Evolutionary conservation across 1,140 invertebrate species (phyloP).

Genomic region (Dinoponera quadriceps): DNA sequence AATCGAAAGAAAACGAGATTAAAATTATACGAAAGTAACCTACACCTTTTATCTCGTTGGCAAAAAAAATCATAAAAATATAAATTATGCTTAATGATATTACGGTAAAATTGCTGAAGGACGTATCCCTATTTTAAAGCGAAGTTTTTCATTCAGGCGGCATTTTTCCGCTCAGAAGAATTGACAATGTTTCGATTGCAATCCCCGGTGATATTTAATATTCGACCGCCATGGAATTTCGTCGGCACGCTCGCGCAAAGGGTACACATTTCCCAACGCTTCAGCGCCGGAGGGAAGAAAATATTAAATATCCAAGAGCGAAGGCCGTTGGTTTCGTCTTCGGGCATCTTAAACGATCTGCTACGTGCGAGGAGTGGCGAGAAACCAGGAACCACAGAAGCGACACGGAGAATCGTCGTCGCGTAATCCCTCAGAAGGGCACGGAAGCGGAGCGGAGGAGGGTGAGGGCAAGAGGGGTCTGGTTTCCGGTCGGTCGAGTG

Average conservation of each 20-base stretch:
- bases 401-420: constrained; percentile 30
- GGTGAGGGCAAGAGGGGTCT: not conserved
- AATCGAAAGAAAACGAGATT: not conserved
- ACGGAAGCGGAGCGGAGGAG: not conserved
- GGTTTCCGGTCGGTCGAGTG: constrained; percentile 49
- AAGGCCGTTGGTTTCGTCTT: not conserved
- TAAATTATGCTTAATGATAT: not conserved
- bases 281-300: not conserved
- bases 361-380: not conserved
- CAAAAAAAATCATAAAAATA: constrained; percentile 1
- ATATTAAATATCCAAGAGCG: constrained; percentile 11
- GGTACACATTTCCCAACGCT: not conserved
- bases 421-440: constrained; percentile 5
- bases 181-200: not conserved
- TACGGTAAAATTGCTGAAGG: not conserved
- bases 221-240: not conserved
- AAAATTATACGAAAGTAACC: not conserved
- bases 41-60: not conserved
- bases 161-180: not conserved
- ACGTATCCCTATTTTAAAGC: too few species aligned
- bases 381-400: not conserved
- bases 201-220: constrained; percentile 1
- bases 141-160: too few species aligned
- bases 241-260: not conserved
- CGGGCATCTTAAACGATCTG: not conserved